A percentile compares a stretch with the other conserved stretches of the same genome.
These are phyloP conservation scores for Venusia cambrica DNA, from an alignment of 2,888 invertebrate species.

Conservation along the genomic window DNA sequence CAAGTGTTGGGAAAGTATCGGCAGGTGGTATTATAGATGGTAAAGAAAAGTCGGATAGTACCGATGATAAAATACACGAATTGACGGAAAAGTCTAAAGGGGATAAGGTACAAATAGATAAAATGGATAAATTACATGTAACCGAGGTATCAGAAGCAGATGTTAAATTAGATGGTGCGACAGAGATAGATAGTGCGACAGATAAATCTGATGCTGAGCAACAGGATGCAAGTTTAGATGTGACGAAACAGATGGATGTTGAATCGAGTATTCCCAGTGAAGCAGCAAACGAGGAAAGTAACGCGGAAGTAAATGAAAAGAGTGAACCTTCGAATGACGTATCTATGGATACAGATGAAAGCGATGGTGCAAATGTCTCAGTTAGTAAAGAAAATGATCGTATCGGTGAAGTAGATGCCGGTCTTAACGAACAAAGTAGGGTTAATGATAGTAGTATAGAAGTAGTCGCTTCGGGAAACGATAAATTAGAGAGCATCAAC, in stretches of 20 bases:
- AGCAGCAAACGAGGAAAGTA: conserved; percentile 8
- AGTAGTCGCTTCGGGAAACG: conserved; percentile 10
- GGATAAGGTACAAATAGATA: no score
- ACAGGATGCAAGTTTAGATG: no score
- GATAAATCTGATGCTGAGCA: no score
- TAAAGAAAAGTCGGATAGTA: background rate
- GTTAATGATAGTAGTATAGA: conserved; percentile 1
- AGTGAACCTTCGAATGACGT: no score
- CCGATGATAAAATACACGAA: background rate
- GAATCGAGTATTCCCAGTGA: no score
- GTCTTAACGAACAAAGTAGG: no score
- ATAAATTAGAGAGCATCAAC: conserved; percentile 11
- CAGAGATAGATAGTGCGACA: no score
- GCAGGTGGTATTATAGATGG: background rate
- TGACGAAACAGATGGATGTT: no score
- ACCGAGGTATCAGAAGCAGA: no score
- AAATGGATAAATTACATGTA: conserved; percentile 1
- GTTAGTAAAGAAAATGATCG: background rate
- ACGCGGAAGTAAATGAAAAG: conserved; percentile 1
- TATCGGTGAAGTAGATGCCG: background rate
- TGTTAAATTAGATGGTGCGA: no score
- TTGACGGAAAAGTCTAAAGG: background rate
- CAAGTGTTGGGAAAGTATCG: background rate
- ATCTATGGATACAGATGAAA: conserved; percentile 1
- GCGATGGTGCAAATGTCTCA: background rate